Conservation (phyloP, 2,797 vertebrate species). For the Anabacerthia variegaticeps region DNA sequence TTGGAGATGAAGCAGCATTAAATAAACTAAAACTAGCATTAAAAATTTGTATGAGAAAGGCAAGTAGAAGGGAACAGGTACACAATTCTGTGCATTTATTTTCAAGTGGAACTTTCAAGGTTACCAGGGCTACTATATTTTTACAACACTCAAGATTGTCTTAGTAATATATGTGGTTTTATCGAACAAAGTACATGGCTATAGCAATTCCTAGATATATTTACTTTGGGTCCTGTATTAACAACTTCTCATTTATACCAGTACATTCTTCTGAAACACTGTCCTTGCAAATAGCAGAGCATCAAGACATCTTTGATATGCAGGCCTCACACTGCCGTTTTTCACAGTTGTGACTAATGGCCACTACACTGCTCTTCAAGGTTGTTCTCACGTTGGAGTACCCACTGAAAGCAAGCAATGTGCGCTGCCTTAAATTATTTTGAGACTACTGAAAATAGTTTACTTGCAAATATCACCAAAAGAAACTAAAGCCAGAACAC, state of each 20-base stretch:
- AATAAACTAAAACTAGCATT: conserved; percentile 3
- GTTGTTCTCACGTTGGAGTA: background rate
- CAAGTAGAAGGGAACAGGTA: background rate
- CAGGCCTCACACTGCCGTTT: background rate
- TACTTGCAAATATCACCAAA: background rate
- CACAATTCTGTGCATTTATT: background rate
- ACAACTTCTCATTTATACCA: background rate
- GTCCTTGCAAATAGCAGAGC: background rate
- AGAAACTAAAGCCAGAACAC: background rate
- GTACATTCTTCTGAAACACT: background rate
- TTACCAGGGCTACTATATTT: background rate
- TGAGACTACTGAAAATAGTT: background rate
- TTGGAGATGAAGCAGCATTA: background rate
- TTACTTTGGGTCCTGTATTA: background rate
- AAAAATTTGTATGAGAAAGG: background rate
- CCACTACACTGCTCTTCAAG: background rate
- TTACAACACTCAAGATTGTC: background rate
- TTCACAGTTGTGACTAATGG: background rate
- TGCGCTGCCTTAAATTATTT: background rate
- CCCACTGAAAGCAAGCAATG: background rate
- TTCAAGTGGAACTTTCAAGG: background rate
- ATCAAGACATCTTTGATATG: background rate
- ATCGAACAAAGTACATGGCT: background rate
- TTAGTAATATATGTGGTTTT: background rate
- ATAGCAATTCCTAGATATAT: background rate